Conservation (phyloP, 2,113 vertebrate genomes). For the Hystrix brachyura region DNA sequence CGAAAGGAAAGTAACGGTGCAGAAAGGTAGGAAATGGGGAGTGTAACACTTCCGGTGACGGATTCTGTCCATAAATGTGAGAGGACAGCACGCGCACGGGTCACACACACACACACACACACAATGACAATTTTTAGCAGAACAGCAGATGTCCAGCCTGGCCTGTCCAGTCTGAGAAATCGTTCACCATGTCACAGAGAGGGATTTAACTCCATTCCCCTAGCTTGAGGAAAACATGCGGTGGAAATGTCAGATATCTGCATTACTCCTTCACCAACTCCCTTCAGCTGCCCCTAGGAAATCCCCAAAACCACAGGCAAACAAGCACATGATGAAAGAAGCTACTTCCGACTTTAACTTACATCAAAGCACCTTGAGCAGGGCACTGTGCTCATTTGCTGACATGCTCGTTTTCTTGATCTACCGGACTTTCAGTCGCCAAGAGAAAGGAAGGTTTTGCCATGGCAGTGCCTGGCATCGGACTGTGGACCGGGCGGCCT, state of each 20-base stretch:
- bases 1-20: neutral
- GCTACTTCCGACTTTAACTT: neutral
- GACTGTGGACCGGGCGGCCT: neutral
- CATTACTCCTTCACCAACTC: neutral
- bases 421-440: neutral
- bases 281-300: neutral
- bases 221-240: neutral
- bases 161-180: neutral
- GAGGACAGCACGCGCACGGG: neutral
- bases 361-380: neutral
- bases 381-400: neutral
- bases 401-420: neutral
- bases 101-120: neutral
- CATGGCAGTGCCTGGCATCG: no score
- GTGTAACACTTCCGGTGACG: neutral
- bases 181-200: neutral
- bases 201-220: neutral
- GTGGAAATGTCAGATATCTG: neutral
- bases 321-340: neutral
- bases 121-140: neutral
- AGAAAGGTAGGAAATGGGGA: neutral
- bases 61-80: fast-evolving
- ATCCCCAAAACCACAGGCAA: neutral
- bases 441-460: neutral
- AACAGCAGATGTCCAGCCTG: neutral